These are phyloP conservation scores for Pseudorectes ferrugineus DNA, from an alignment of 2,113 vertebrate species.

Conservation along the genomic window DNA sequence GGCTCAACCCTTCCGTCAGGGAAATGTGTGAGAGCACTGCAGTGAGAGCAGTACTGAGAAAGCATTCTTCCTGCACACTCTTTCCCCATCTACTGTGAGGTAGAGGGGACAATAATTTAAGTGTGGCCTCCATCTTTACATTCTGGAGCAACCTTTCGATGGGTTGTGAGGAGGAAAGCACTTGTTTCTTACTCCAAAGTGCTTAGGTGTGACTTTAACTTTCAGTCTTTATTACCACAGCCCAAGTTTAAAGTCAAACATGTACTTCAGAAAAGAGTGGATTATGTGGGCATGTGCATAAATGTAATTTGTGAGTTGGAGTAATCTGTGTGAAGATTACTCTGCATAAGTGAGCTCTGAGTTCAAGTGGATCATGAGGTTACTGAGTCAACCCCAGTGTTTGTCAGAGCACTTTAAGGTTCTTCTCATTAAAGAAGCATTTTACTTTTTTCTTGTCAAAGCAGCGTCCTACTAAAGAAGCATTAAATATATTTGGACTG, in stretches of 20 bases:
- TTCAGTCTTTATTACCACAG: neutral
- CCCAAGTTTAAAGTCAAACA: neutral
- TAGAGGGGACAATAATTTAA: neutral
- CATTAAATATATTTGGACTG: neutral
- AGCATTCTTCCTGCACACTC: neutral
- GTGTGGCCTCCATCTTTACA: neutral
- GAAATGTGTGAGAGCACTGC: neutral
- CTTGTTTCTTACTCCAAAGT: neutral
- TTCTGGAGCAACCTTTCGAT: neutral
- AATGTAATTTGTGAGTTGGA: neutral
- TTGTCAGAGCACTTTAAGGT: neutral
- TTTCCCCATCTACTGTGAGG: rapidly evolving
- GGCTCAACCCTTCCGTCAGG: neutral
- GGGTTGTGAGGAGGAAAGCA: neutral
- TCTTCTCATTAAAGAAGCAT: neutral
- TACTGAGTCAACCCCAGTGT: neutral
- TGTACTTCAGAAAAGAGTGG: rapidly evolving
- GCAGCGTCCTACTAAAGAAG: neutral
- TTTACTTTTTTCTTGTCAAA: neutral
- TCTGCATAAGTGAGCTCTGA: neutral
- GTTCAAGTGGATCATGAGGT: neutral
- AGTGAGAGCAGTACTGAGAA: neutral
- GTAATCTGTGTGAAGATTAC: neutral
- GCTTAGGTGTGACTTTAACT: neutral
- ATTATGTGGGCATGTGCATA: neutral